These are phyloP conservation scores for Peromyscus eremicus DNA, from an alignment of 2,797 vertebrate genomes.

Conservation along the genomic window DNA sequence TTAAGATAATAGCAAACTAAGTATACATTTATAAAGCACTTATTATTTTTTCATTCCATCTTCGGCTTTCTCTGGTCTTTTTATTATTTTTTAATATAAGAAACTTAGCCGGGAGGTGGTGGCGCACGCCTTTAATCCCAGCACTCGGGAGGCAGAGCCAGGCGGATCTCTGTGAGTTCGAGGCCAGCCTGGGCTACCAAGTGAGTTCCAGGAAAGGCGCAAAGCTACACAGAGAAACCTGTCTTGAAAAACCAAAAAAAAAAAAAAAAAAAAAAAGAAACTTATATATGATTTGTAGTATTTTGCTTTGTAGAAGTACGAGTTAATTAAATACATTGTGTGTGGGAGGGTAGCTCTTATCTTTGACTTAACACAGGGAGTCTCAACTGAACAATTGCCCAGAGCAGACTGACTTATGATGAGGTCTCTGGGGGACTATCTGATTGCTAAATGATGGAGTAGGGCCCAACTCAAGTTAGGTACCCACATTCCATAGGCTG, in stretches of 20 bases:
- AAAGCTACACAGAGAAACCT: too few species aligned
- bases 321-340: neutral
- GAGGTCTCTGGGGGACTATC: rapidly evolving
- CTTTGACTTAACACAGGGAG: neutral
- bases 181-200: too few species aligned
- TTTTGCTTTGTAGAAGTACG: neutral
- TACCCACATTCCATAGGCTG: neutral
- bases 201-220: too few species aligned
- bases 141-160: too few species aligned
- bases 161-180: too few species aligned
- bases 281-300: neutral
- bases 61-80: neutral
- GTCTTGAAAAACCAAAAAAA: too few species aligned
- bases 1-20: neutral
- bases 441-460: neutral
- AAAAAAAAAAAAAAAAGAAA: too few species aligned
- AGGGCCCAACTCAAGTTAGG: neutral
- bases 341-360: neutral
- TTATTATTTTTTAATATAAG: neutral
- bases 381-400: neutral
- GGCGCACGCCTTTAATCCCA: too few species aligned
- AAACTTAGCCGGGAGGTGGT: too few species aligned
- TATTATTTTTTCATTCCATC: neutral
- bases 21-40: neutral
- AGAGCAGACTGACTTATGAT: neutral